Base-by-base conservation (phyloP, 2,888 invertebrate genomes). In the Pseudolycoriella hygida region DNA sequence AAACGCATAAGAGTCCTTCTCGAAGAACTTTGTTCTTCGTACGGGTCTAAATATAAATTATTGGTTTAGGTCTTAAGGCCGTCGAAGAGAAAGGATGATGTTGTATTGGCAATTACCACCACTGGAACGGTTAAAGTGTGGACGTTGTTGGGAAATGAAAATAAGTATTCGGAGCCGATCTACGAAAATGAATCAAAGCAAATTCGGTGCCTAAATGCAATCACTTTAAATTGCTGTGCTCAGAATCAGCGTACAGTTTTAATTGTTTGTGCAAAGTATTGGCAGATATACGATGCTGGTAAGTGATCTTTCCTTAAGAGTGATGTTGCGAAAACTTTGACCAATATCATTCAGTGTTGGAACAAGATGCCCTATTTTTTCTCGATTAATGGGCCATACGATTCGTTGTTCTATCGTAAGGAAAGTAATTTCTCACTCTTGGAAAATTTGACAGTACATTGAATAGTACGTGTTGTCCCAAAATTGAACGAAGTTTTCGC, bases 101-200 rank as follows among this genome's bases (percentile, higher is more conserved):
- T 96, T 2, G 89, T 96, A 1, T 68, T 97, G 52, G 96, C 92
- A 2, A 77, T 96, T 44, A 92, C 94, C 4, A 93, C 93, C 19
- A 90, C 93, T 11, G 96, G 96, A 1, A 89, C 89, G 45, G 93
- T 96, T 0, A 96, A 96, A 69, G 90, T 96, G 0, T 96, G 96
- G 96, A 93, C 93, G 0, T 71, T 96, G 3, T 70, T 84, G 31
- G 90, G 89, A 2, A 82, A 82, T 52, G 93, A 93, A 60, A 80
- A 82, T 57, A 88, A 87, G 54, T 80, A 82, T 55, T 79, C 81
- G 0, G 86, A 88, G 54, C 86, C 87, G 1, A 77, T 94, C 38
- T 93, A 88, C 61, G 98, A 98, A 63, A 84, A 96, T 61, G 98
- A 99, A 60, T 94, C 94, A 42, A 98, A 97, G 60, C 90, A 94